Evolutionary conservation across 2,888 invertebrate species (phyloP).

Genomic region (Tenodera sinensis): DNA sequence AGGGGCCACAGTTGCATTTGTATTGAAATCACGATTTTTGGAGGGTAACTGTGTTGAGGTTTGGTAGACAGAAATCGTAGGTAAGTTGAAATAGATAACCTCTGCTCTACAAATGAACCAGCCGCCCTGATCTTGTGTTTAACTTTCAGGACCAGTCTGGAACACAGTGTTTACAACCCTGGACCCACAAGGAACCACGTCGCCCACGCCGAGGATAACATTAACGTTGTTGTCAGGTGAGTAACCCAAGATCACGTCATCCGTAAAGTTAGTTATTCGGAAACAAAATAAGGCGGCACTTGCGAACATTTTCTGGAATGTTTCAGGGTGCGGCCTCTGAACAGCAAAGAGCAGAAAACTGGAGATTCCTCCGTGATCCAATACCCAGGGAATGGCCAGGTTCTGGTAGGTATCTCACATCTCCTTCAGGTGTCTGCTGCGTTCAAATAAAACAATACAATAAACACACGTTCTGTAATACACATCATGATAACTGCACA

Average conservation of each 20-base stretch:
- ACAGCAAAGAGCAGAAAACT: constrained; percentile 65
- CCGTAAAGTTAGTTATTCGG: neutral
- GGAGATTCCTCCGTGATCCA: constrained; percentile 68
- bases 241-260: constrained; percentile 22
- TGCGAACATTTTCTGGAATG: neutral
- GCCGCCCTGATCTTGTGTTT: constrained; percentile 39
- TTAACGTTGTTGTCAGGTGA: constrained; percentile 84
- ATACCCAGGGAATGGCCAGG: constrained; percentile 88
- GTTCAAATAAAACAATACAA: too few species aligned
- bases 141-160: constrained; percentile 45
- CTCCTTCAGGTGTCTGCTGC: too few species aligned
- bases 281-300: neutral
- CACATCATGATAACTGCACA: too few species aligned
- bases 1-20: too few species aligned
- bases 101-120: too few species aligned
- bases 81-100: too few species aligned
- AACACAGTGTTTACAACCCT: neutral
- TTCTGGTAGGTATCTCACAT: constrained; percentile 54
- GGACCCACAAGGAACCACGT: neutral
- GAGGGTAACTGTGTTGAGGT: too few species aligned
- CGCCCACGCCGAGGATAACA: constrained; percentile 61
- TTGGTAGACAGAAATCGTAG: too few species aligned
- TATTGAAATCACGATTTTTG: too few species aligned
- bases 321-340: constrained; percentile 75
- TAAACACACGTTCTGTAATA: too few species aligned